Conservation (phyloP, 2,888 invertebrate genomes). For the Volucella zonaria region DNA sequence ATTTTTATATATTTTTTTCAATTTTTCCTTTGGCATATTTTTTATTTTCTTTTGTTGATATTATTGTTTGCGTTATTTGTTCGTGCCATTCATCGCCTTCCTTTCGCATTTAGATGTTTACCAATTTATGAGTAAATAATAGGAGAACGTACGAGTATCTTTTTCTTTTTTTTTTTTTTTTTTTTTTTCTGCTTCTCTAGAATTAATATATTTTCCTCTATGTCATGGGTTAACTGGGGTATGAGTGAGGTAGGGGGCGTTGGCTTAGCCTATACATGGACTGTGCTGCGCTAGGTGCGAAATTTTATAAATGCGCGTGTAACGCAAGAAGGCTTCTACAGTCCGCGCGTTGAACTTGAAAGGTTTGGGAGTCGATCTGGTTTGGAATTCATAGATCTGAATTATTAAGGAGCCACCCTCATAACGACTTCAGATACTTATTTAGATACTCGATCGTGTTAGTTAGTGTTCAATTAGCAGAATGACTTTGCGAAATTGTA, state of each 20-base stretch:
- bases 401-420: constrained; percentile 33
- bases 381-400: constrained; percentile 41
- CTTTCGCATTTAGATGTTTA: constrained; percentile 53
- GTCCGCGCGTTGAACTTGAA: constrained; percentile 64
- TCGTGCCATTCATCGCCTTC: constrained; percentile 64
- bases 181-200: constrained; percentile 18
- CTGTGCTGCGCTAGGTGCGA: constrained; percentile 35
- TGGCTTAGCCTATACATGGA: not conserved
- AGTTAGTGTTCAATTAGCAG: constrained; percentile 3
- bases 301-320: constrained; percentile 72
- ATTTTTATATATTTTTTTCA: constrained; percentile 45
- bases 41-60: constrained; percentile 49
- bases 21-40: not conserved
- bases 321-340: constrained; percentile 60
- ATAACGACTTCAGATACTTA: constrained; percentile 13
- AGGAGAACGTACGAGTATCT: constrained; percentile 45
- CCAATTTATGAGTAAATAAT: constrained; percentile 66
- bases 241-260: constrained; percentile 7
- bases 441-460: not conserved
- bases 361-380: constrained; percentile 57
- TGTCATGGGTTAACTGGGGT: not conserved
- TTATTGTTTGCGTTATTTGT: constrained; percentile 59
- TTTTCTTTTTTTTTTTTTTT: constrained; percentile 8
- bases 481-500: constrained; percentile 44
- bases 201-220: constrained; percentile 65